Conservation (phyloP, 2,888 invertebrate species). For the Campoletis raptor region DNA sequence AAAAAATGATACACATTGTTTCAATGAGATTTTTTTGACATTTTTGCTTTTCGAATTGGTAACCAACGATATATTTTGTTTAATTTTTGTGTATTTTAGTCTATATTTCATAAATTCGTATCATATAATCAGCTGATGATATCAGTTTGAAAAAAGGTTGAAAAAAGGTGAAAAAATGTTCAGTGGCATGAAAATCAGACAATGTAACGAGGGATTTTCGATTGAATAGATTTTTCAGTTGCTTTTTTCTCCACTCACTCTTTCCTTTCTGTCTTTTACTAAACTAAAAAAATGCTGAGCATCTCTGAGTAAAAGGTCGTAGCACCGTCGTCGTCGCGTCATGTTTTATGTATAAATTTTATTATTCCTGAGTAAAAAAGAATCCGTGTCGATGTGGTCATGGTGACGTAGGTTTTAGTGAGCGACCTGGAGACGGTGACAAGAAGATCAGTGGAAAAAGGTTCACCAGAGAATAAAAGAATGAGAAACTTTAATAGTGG, state of each 20-base stretch:
- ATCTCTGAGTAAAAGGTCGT: constrained; percentile 35
- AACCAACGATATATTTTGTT: too few species aligned
- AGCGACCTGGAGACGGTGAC: background rate
- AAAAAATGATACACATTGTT: too few species aligned
- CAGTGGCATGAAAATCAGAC: constrained; percentile 8
- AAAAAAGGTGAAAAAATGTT: constrained; percentile 22
- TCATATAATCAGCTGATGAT: background rate
- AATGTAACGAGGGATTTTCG: constrained; percentile 15
- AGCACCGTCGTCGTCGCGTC: constrained; percentile 8
- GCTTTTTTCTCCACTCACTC: background rate
- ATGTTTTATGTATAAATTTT: constrained; percentile 63
- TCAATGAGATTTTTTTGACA: too few species aligned
- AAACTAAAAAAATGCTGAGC: constrained; percentile 5
- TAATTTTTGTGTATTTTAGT: too few species aligned
- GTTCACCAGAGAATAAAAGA: constrained; percentile 36
- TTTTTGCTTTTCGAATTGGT: too few species aligned
- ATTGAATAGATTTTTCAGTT: constrained; percentile 20
- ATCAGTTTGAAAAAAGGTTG: constrained; percentile 24
- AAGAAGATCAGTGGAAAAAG: constrained; percentile 8
- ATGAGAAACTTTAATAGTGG: constrained; percentile 54
- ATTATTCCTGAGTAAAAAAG: constrained; percentile 47
- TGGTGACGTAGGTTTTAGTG: constrained; percentile 15
- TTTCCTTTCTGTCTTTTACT: background rate
- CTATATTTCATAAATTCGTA: background rate
- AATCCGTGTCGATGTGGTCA: constrained; percentile 21